Percentiles rank a stretch among this genome's conserved stretches.
phyloP scores from a whole-genome alignment of 2,888 invertebrate genomes.

The Pemphredon lugubris region DNA sequence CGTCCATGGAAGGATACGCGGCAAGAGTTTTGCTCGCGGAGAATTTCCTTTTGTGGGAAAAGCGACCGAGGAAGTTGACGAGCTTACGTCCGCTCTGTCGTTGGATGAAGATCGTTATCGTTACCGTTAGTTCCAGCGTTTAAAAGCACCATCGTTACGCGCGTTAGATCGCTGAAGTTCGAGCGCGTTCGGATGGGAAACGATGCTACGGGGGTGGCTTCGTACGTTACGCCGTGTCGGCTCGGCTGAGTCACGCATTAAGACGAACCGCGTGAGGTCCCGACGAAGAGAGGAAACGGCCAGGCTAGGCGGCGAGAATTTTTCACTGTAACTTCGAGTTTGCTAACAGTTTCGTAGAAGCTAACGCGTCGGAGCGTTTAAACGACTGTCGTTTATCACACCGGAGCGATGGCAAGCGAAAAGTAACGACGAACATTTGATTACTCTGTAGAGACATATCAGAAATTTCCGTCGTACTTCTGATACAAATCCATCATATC shows the following conservation, averaged over 20 bases:
- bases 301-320: no score
- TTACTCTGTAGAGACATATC: no score
- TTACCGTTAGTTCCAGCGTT: constrained; percentile 43
- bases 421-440: no score
- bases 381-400: no score
- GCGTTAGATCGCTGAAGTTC: constrained; percentile 9
- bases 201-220: constrained; percentile 41
- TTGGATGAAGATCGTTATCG: constrained; percentile 54
- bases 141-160: constrained; percentile 21
- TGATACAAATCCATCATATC: no score
- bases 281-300: constrained; percentile 32
- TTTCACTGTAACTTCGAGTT: no score
- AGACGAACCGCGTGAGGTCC: constrained; percentile 52
- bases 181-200: constrained; percentile 14
- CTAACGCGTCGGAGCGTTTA: no score
- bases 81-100: constrained; percentile 37
- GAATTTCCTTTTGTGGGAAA: constrained; percentile 18
- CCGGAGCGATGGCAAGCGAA: no score
- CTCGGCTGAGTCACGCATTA: constrained; percentile 73
- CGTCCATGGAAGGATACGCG: neutral
- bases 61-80: constrained; percentile 28
- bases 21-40: constrained; percentile 25
- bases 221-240: constrained; percentile 54
- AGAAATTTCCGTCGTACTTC: no score
- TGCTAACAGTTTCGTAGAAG: no score